Conservation (phyloP, 2,888 invertebrate genomes). For the Axea sp. region DNA sequence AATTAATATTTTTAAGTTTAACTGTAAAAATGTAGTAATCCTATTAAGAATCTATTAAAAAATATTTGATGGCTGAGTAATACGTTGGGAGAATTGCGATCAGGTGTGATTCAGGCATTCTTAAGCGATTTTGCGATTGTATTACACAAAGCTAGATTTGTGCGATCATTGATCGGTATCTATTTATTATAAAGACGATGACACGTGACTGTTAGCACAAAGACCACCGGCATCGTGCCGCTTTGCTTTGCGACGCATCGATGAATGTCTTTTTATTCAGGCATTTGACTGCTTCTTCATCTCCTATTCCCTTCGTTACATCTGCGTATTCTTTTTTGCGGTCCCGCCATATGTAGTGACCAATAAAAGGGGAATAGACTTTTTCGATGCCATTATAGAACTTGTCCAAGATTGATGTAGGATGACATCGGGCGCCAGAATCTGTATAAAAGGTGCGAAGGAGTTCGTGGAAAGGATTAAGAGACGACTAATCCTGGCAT, state of each 20-base stretch:
- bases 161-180: slow-evolving; percentile 49
- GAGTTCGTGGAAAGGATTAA: slow-evolving; percentile 62
- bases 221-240: slow-evolving; percentile 57
- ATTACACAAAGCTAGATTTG: slow-evolving; percentile 42
- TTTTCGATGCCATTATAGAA: slow-evolving; percentile 54
- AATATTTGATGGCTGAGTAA: too few species aligned
- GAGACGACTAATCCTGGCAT: slow-evolving; percentile 56
- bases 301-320: slow-evolving; percentile 25
- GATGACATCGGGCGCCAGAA: slow-evolving; percentile 61
- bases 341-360: slow-evolving; percentile 8
- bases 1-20: too few species aligned
- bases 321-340: slow-evolving; percentile 29
- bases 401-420: slow-evolving; percentile 58
- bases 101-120: slow-evolving; percentile 18
- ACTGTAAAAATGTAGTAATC: too few species aligned
- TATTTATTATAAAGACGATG: slow-evolving; percentile 51
- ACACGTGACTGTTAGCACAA: slow-evolving; percentile 60
- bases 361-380: slow-evolving; percentile 52
- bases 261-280: slow-evolving; percentile 58
- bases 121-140: slow-evolving; percentile 20
- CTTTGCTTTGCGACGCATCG: slow-evolving; percentile 49
- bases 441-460: slow-evolving; percentile 60
- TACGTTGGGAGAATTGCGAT: background rate
- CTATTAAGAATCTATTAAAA: too few species aligned
- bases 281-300: slow-evolving; percentile 39